phyloP scores from a whole-genome alignment of 2,797 vertebrate genomes.

The Cirrhinus molitorella region DNA sequence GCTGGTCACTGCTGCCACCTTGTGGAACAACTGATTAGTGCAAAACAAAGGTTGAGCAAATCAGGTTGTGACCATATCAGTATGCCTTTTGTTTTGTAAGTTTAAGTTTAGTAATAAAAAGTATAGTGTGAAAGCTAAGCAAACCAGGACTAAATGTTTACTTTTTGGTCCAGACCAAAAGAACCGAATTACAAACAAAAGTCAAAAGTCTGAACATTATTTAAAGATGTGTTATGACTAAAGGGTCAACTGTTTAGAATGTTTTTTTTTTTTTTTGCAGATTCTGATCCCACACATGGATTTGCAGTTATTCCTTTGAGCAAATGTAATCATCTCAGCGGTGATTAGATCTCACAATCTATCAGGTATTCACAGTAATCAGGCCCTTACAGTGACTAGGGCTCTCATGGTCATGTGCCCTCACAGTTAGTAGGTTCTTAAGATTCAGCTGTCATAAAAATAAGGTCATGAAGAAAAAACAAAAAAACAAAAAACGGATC shows the following conservation, averaged over 20 bases:
- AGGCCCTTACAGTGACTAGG: neutral
- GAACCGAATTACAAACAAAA: neutral
- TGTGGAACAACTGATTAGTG: too few relatives aligned
- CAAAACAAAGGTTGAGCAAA: too few relatives aligned
- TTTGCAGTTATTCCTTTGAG: neutral
- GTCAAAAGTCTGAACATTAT: neutral
- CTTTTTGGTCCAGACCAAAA: too few relatives aligned
- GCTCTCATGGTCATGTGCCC: conserved; percentile 1
- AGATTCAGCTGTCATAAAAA: conserved; percentile 41
- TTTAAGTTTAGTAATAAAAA: neutral
- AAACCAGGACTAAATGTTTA: neutral
- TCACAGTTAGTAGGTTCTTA: conserved; percentile 2
- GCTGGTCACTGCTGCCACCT: too few relatives aligned
- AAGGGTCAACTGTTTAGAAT: neutral
- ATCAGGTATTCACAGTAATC: conserved; percentile 11
- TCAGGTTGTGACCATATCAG: too few relatives aligned
- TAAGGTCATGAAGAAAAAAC: conserved; percentile 51
- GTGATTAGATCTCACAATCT: conserved; percentile 1
- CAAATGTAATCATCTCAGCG: neutral
- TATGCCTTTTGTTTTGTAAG: neutral
- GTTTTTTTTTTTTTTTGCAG: neutral
- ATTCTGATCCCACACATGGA: neutral
- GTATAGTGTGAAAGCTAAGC: neutral
- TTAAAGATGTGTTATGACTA: neutral
- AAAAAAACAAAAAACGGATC: conserved; percentile 42